phyloP scores from a whole-genome alignment of 2,113 vertebrate species.

The Bucco capensis region DNA sequence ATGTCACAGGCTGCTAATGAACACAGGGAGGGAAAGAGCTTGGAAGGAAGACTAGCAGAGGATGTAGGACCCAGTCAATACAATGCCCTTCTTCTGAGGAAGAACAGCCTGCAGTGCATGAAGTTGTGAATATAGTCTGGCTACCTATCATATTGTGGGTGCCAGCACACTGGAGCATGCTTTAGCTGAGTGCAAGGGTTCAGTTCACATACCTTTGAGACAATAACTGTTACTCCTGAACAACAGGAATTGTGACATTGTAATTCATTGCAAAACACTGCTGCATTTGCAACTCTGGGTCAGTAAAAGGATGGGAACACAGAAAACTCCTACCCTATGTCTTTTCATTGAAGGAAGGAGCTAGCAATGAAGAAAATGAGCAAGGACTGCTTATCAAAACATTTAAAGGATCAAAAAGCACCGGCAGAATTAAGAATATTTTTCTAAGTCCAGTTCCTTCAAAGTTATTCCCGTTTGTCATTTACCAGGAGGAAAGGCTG shows the following conservation, averaged over 20 bases:
- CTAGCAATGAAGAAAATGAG: not conserved
- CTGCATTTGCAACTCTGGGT: not conserved
- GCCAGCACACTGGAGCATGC: not conserved
- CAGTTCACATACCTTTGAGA: not conserved
- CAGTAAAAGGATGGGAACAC: not conserved
- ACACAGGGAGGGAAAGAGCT: not conserved
- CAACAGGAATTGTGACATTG: not conserved
- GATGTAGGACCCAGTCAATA: not conserved
- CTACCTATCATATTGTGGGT: not conserved
- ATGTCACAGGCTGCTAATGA: accelerated
- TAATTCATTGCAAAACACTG: not conserved
- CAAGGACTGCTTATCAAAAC: not conserved
- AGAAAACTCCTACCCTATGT: not conserved
- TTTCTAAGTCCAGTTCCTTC: not conserved
- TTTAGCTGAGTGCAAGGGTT: not conserved
- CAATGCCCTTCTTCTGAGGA: not conserved
- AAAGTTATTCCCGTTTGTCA: not conserved
- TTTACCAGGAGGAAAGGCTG: no score
- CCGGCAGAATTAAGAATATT: not conserved
- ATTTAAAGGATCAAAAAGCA: not conserved
- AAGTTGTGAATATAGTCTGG: not conserved
- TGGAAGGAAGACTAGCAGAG: not conserved
- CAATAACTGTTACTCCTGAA: not conserved
- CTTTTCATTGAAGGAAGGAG: not conserved
- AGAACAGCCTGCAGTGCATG: not conserved